A percentile compares a stretch with the other conserved stretches of the same genome.
Evolutionary conservation across 1,140 invertebrate species (phyloP).

Genomic region (Potamilus streckersoni): DNA sequence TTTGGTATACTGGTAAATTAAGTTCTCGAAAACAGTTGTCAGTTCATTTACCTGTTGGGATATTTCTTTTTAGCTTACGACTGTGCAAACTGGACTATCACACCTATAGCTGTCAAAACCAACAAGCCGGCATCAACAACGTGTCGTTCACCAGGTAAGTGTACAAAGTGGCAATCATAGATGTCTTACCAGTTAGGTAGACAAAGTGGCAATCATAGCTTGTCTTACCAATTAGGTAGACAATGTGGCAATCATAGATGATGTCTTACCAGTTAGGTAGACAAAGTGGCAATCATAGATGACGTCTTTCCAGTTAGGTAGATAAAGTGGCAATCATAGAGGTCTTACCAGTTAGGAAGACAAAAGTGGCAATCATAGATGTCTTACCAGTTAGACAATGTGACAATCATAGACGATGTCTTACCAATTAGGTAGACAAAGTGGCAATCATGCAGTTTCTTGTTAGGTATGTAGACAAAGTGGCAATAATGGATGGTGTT

Average conservation of each 20-base stretch:
- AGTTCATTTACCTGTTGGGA: too few relatives aligned
- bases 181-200: neutral
- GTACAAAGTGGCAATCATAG: neutral
- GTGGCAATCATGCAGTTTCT: neutral
- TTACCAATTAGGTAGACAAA: conserved; percentile 18
- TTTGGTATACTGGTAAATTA: too few relatives aligned
- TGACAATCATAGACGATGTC: too few relatives aligned
- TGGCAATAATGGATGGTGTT: neutral
- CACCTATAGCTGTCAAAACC: conserved; percentile 23
- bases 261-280: neutral
- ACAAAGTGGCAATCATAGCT: too few relatives aligned
- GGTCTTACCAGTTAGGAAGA: neutral
- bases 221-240: neutral
- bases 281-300: too few relatives aligned
- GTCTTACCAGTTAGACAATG: neutral
- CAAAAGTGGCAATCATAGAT: too few relatives aligned
- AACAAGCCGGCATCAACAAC: conserved; percentile 29
- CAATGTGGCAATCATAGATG: too few relatives aligned
- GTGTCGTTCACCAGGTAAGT: conserved; percentile 30
- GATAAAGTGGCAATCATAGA: too few relatives aligned
- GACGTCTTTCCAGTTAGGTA: neutral
- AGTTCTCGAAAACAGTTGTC: too few relatives aligned
- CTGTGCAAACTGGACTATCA: conserved; percentile 33
- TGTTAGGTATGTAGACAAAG: conserved; percentile 14
- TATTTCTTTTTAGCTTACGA: conserved; percentile 28